Conservation (phyloP, 1,140 invertebrate genomes). For the Pantala flavescens region DNA sequence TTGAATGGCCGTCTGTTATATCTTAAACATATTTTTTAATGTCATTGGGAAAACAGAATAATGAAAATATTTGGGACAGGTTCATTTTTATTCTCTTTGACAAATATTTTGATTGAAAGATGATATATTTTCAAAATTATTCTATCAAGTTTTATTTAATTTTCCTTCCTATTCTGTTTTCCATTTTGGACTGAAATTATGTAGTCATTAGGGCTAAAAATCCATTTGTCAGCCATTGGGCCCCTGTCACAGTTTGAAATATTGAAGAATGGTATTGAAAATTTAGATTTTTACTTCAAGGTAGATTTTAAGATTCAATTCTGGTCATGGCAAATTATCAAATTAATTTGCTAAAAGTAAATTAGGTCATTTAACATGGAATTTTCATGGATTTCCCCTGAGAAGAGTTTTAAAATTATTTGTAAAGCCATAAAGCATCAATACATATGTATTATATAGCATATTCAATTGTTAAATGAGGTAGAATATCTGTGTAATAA, state of each 20-base stretch:
- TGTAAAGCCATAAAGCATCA: background rate
- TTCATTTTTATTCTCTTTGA: too few relatives aligned
- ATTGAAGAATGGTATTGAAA: background rate
- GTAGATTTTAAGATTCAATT: background rate
- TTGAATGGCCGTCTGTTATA: background rate
- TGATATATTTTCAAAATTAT: too few relatives aligned
- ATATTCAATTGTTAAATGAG: conserved; percentile 9
- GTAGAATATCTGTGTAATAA: conserved; percentile 4
- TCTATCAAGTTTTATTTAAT: too few relatives aligned
- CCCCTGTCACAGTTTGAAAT: background rate
- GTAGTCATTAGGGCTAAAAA: background rate
- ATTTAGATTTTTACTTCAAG: background rate
- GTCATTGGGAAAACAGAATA: too few relatives aligned
- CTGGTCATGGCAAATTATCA: background rate
- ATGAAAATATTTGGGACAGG: too few relatives aligned
- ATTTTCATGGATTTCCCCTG: background rate
- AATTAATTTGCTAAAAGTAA: background rate
- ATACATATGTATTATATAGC: conserved; percentile 4
- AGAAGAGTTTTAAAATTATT: background rate
- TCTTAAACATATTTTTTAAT: background rate
- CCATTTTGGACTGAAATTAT: background rate
- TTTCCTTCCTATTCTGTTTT: too few relatives aligned
- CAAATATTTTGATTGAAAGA: too few relatives aligned
- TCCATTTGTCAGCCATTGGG: conserved; percentile 7
- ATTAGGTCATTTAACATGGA: background rate